These are phyloP conservation scores for Hybos culiciformis DNA, from an alignment of 2,888 invertebrate genomes.

Conservation along the genomic window DNA sequence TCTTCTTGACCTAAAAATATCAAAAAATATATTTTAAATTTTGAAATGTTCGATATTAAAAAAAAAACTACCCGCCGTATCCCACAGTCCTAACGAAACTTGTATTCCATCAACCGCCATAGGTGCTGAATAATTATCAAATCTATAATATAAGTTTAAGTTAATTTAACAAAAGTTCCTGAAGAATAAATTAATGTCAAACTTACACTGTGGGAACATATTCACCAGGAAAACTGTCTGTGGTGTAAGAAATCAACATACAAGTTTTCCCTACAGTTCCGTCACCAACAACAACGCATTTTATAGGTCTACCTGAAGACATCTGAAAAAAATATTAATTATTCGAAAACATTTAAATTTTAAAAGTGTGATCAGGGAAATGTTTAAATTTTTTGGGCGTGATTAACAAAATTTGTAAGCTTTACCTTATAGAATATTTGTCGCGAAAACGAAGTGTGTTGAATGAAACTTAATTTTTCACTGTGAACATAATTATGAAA, in stretches of 20 bases:
- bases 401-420: no score
- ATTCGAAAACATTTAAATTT: no score
- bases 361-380: no score
- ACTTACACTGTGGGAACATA: constrained; percentile 91
- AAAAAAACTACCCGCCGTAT: no score
- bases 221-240: constrained; percentile 87
- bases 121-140: constrained; percentile 97
- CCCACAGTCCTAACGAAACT: constrained; percentile 94
- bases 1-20: constrained; percentile 89
- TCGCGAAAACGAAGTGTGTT: no score
- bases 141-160: constrained; percentile 37
- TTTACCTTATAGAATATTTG: no score
- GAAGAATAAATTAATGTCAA: constrained; percentile 6
- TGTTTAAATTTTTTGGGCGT: no score
- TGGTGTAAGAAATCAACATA: constrained; percentile 86
- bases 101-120: constrained; percentile 98
- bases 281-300: constrained; percentile 86
- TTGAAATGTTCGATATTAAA: no score
- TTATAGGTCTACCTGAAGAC: constrained; percentile 87
- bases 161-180: not conserved
- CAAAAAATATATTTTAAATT: no score
- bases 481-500: no score
- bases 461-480: no score
- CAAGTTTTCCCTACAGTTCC: constrained; percentile 91
- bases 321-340: constrained; percentile 37